Base-by-base conservation (phyloP, 2,797 vertebrate species). In the Pempheris klunzingeri region DNA sequence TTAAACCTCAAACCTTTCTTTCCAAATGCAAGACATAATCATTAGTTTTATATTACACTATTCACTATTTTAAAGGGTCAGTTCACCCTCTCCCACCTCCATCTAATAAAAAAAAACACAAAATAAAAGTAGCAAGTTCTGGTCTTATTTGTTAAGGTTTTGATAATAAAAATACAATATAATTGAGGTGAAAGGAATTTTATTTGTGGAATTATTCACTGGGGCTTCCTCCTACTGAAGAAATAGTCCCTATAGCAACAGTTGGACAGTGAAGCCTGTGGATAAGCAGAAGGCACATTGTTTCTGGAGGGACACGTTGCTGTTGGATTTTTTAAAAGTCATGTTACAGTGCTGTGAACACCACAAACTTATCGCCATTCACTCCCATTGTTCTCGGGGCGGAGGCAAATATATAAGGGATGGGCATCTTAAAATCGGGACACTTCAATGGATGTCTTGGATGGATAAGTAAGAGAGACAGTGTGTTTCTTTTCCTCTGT, bases 11-110 rank as follows among this genome's bases (percentile, higher is more conserved):
- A 77, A 74, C 20, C 32, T 62, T 44, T 67, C 6, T 28, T 70
- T 78, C 26, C 18, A 78, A 77, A 64, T 59, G 24, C n/a, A 74
- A 68, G 70, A 82, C 18, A 74, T 61, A 58, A 62, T 50, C 14
- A 64, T 63, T 32, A 32, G 4, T 3, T 32, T 32, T 32, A 32
- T 32, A 32, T 32, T 32, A 32, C 30, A 32, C 6, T 32, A 32
- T 32, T 32, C 30, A 32, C 4, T 32, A 4, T 32, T 32, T 32
- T 6, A 32, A 32, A 32, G 30, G 30, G 30, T 32, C 30, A 6
- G 30, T 32, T 32, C 30, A 32, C 30, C 30, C 3, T 6, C 30
- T n/a, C n/a, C n/a, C n/a, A n/a, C n/a, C n/a, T n/a, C n/a, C n/a
- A n/a, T n/a, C n/a, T n/a, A n/a, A n/a, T n/a, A n/a, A n/a, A 32